phyloP scores from a whole-genome alignment of 2,113 vertebrate genomes.

The Misgurnus anguillicaudatus region DNA sequence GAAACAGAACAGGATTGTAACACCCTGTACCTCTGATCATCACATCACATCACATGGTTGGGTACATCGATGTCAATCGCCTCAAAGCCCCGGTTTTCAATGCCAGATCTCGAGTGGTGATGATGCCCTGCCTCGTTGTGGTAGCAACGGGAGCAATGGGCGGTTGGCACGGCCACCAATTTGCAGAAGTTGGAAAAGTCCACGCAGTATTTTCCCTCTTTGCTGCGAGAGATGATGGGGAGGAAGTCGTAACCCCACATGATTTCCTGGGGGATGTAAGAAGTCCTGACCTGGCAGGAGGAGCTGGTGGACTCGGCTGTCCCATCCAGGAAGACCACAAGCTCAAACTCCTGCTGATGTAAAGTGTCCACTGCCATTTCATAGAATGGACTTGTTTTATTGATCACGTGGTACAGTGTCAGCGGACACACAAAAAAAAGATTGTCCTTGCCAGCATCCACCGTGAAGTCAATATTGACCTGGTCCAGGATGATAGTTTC shows the following conservation, averaged over 20 bases:
- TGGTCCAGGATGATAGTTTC: constrained; percentile 96
- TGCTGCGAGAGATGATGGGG: constrained; percentile 92
- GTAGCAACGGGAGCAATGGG: constrained; percentile 89
- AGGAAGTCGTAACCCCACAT: constrained; percentile 96
- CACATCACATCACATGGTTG: background rate
- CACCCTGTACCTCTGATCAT: no score
- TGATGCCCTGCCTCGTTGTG: constrained; percentile 83
- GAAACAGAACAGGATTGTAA: no score
- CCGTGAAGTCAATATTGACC: constrained; percentile 87
- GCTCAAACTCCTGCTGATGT: constrained; percentile 88
- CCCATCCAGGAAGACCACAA: constrained; percentile 91
- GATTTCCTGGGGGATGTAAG: constrained; percentile 91
- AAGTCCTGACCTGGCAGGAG: constrained; percentile 92
- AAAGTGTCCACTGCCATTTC: constrained; percentile 90
- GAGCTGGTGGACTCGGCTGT: constrained; percentile 69
- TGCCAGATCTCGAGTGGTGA: constrained; percentile 75
- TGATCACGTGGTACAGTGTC: constrained; percentile 90
- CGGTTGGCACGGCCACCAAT: constrained; percentile 85
- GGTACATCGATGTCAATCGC: constrained; percentile 77
- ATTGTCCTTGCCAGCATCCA: constrained; percentile 92
- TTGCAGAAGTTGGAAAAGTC: constrained; percentile 97
- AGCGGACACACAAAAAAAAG: constrained; percentile 94
- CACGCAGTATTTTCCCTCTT: constrained; percentile 91
- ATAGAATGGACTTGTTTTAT: constrained; percentile 91
- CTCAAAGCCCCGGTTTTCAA: constrained; percentile 82